Percentiles rank a stretch among this genome's conserved stretches.
Evolutionary conservation across 1,140 invertebrate species (phyloP).

Genomic region (Sipha flava): DNA sequence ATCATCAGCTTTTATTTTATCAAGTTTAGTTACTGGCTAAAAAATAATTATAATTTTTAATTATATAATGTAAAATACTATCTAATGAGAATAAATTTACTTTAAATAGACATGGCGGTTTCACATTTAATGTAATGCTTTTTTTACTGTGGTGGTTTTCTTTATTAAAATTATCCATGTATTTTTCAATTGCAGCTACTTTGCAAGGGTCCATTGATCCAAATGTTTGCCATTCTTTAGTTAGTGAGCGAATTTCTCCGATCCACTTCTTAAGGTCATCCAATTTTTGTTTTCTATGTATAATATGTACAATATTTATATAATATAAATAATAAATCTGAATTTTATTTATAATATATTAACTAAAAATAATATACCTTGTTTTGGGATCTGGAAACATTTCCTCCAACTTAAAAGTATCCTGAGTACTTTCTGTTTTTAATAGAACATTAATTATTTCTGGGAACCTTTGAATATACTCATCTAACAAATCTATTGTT

Average conservation of each 20-base stretch:
- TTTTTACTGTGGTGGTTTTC: conserved; percentile 16
- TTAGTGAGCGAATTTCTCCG: conserved; percentile 25
- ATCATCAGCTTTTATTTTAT: conserved; percentile 56
- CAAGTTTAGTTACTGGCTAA: conserved; percentile 37
- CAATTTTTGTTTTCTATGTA: neutral
- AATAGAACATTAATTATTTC: conserved; percentile 60
- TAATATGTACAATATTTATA: neutral
- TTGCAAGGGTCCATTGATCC: conserved; percentile 32
- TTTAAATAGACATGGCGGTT: conserved; percentile 47
- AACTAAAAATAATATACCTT: neutral
- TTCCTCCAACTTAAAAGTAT: conserved; percentile 57
- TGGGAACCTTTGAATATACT: conserved; percentile 64
- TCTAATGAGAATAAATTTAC: neutral
- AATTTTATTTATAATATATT: too few species aligned
- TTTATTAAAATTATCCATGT: conserved; percentile 17
- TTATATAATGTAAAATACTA: neutral
- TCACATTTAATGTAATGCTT: conserved; percentile 62
- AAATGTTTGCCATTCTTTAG: conserved; percentile 28
- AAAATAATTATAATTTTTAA: neutral
- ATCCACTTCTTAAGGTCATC: neutral
- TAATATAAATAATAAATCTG: neutral
- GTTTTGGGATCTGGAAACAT: conserved; percentile 49
- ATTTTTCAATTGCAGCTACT: neutral
- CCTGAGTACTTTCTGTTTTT: conserved; percentile 40
- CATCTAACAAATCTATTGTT: conserved; percentile 57